These are phyloP conservation scores for Girardia tigrina DNA, from an alignment of 2,888 invertebrate species.

Conservation along the genomic window DNA sequence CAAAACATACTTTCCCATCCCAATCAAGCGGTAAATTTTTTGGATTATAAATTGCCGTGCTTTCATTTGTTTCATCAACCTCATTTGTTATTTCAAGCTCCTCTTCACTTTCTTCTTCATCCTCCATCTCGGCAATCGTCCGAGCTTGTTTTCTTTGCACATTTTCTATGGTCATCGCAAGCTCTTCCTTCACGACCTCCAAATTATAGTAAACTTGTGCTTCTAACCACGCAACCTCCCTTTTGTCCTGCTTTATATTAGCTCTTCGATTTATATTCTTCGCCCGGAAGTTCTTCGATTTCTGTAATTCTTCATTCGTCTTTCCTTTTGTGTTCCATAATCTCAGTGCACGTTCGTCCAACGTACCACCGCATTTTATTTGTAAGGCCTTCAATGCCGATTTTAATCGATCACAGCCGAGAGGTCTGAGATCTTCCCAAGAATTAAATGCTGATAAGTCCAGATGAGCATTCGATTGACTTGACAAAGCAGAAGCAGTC, in stretches of 20 bases:
- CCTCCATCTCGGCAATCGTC: conserved; percentile 51
- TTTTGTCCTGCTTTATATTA: conserved; percentile 55
- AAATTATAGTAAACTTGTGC: conserved; percentile 75
- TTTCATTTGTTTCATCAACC: conserved; percentile 56
- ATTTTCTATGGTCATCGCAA: conserved; percentile 84
- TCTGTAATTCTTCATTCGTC: conserved; percentile 70
- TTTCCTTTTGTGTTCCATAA: conserved; percentile 69
- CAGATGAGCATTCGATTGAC: conserved; percentile 84
- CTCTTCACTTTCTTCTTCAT: conserved; percentile 65
- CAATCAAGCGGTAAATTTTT: conserved; percentile 92
- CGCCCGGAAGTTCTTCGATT: conserved; percentile 74
- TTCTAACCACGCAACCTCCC: conserved; percentile 73
- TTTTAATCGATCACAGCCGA: conserved; percentile 88
- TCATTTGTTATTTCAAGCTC: conserved; percentile 52
- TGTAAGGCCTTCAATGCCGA: conserved; percentile 88
- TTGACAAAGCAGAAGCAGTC: conserved; percentile 62
- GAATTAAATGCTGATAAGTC: conserved; percentile 95
- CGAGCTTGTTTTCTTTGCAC: conserved; percentile 93
- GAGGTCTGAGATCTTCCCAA: conserved; percentile 69
- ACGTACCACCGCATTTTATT: conserved; percentile 82
- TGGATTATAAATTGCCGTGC: conserved; percentile 94
- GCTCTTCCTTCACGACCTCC: conserved; percentile 68
- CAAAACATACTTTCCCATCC: conserved; percentile 58
- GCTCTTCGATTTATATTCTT: conserved; percentile 59
- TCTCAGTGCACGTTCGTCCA: conserved; percentile 89